Evolutionary conservation across 92 coral and sea anemone genomes (phyloP).

Genomic region (Desmophyllum pertusum): DNA sequence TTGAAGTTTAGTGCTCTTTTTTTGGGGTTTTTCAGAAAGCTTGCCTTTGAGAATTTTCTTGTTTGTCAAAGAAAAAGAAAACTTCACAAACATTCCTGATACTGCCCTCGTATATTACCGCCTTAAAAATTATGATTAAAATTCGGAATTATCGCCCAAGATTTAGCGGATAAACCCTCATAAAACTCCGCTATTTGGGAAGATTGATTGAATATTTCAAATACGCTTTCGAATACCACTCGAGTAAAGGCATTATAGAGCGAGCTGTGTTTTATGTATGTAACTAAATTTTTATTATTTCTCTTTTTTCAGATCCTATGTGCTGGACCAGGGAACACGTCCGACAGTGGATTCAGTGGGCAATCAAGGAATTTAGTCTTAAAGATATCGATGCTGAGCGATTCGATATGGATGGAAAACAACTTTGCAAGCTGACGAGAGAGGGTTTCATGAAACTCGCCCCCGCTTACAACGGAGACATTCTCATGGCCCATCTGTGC

Average conservation of each 20-base stretch:
- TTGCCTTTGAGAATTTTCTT: background rate
- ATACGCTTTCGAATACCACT: constrained; percentile 8
- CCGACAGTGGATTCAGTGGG: constrained; percentile 99
- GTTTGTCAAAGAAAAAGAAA: background rate
- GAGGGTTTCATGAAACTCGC: constrained; percentile 99
- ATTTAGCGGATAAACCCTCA: constrained; percentile 25
- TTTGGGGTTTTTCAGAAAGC: background rate
- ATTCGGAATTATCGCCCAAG: constrained; percentile 3
- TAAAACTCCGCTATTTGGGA: background rate
- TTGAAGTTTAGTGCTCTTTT: background rate
- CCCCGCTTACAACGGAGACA: constrained; percentile 99
- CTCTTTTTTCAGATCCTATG: constrained; percentile 75
- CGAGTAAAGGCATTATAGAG: background rate
- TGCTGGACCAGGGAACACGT: constrained; percentile 99
- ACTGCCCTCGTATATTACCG: background rate
- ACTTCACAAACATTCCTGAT: constrained; percentile 8
- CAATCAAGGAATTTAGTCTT: constrained; percentile 96
- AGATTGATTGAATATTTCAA: background rate
- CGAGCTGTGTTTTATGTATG: background rate
- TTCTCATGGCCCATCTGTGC: constrained; percentile 97
- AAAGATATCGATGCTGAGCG: constrained; percentile 95
- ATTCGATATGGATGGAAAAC: constrained; percentile 97
- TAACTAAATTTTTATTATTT: constrained; percentile 13
- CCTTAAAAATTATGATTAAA: background rate
- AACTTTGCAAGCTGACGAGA: constrained; percentile 89